Conservation (phyloP, 2,888 invertebrate species). For the Ormyrus pomaceus region DNA sequence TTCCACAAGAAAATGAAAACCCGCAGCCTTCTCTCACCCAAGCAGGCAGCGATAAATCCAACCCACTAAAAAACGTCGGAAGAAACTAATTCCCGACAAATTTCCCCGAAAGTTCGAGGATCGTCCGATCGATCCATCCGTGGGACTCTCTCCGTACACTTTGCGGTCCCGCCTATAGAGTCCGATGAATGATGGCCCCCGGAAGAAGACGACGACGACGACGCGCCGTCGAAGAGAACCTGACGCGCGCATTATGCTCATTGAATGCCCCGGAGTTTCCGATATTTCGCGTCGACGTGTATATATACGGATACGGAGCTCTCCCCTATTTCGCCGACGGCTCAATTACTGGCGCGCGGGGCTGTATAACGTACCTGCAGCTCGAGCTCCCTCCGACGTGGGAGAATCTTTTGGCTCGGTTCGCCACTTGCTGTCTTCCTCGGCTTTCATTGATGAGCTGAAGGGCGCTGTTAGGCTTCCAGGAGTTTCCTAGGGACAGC, state of each 20-base stretch:
- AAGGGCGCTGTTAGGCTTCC: not conserved
- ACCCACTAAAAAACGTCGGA: no score
- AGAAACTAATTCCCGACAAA: not conserved
- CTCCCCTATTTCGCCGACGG: conserved; percentile 25
- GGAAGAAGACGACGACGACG: conserved; percentile 47
- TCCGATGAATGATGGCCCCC: conserved; percentile 47
- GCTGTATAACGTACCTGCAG: conserved; percentile 33
- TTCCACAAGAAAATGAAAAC: no score
- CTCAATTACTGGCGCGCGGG: conserved; percentile 43
- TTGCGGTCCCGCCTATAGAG: conserved; percentile 36
- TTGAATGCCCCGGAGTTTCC: conserved; percentile 22
- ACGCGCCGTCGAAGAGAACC: not conserved
- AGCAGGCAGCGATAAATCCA: no score
- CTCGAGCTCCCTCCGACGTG: not conserved
- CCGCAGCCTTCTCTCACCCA: no score
- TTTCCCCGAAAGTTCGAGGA: conserved; percentile 46
- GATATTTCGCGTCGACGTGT: conserved; percentile 21
- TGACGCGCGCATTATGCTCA: not conserved
- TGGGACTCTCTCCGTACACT: conserved; percentile 45
- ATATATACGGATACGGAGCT: not conserved
- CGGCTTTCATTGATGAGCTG: not conserved
- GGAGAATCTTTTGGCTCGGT: not conserved
- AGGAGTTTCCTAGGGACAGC: no score
- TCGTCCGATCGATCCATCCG: conserved; percentile 17
- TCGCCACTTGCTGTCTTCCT: not conserved